Conservation (phyloP, 35 echinoderm and acorn worm genomes). For the Lytechinus pictus region DNA sequence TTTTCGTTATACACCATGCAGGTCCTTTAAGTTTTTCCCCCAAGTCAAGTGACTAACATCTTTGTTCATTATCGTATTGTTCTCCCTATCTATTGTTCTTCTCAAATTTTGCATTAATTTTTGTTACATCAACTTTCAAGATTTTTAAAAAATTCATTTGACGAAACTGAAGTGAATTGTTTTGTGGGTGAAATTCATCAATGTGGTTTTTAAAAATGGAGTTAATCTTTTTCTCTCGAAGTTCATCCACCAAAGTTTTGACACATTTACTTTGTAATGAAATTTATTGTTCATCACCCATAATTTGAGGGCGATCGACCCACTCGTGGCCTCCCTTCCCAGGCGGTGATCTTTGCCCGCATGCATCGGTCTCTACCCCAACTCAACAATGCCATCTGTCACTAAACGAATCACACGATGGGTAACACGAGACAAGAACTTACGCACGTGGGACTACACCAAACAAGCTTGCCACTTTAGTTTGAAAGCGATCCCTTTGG, state of each 20-base stretch:
- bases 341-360: background rate
- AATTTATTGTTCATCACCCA: background rate
- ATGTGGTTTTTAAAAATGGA: too few species aligned
- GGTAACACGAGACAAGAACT: conserved; percentile 12
- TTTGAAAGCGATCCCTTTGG: background rate
- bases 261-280: background rate
- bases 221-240: too few species aligned
- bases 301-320: background rate
- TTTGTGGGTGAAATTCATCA: too few species aligned
- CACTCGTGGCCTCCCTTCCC: background rate
- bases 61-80: too few species aligned
- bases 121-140: too few species aligned
- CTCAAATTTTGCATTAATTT: too few species aligned
- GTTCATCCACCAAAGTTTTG: background rate
- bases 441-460: conserved; percentile 27
- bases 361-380: background rate
- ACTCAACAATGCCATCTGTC: background rate
- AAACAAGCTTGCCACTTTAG: conserved; percentile 7
- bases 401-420: background rate
- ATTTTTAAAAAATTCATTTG: too few species aligned
- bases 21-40: too few species aligned
- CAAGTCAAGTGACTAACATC: too few species aligned
- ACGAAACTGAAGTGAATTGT: too few species aligned
- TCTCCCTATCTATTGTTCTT: too few species aligned
- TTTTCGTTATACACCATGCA: too few species aligned